These are phyloP conservation scores for Phthorimaea operculella DNA, from an alignment of 1,140 invertebrate genomes.

Conservation along the genomic window DNA sequence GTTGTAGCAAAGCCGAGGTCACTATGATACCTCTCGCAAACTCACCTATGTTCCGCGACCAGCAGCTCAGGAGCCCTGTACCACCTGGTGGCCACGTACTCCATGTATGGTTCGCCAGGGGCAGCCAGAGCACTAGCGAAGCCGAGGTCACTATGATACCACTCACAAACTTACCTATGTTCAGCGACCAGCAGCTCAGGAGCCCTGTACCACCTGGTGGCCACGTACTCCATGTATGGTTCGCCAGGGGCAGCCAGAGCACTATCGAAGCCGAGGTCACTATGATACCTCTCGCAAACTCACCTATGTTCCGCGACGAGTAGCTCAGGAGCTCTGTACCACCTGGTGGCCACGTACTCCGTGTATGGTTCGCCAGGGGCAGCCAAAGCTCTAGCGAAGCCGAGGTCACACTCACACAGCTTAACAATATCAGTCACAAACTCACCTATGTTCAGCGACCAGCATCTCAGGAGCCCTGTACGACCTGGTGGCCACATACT, in stretches of 20 bases:
- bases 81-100: conserved; percentile 88
- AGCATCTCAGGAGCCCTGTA: conserved; percentile 88
- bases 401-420: conserved; percentile 91
- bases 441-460: conserved; percentile 75
- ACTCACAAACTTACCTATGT: conserved; percentile 52
- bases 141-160: conserved; percentile 91
- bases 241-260: conserved; percentile 74
- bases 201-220: conserved; percentile 88
- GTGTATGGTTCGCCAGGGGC: conserved; percentile 78
- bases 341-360: conserved; percentile 85
- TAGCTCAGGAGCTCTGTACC: conserved; percentile 89
- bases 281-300: too few relatives aligned
- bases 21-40: too few relatives aligned
- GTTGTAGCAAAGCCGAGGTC: conserved; percentile 89
- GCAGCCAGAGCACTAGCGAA: conserved; percentile 79
- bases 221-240: conserved; percentile 84
- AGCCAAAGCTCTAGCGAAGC: conserved; percentile 79
- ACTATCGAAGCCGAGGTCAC: conserved; percentile 90
- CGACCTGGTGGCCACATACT: conserved; percentile 88
- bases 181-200: conserved; percentile 87
- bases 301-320: conserved; percentile 78
- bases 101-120: conserved; percentile 79
- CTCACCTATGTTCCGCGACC: conserved; percentile 75
- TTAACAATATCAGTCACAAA: conserved; percentile 79
- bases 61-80: conserved; percentile 88